Evolutionary conservation across 2,888 invertebrate genomes (phyloP).

Genomic region (Ryuthela nishihirai): DNA sequence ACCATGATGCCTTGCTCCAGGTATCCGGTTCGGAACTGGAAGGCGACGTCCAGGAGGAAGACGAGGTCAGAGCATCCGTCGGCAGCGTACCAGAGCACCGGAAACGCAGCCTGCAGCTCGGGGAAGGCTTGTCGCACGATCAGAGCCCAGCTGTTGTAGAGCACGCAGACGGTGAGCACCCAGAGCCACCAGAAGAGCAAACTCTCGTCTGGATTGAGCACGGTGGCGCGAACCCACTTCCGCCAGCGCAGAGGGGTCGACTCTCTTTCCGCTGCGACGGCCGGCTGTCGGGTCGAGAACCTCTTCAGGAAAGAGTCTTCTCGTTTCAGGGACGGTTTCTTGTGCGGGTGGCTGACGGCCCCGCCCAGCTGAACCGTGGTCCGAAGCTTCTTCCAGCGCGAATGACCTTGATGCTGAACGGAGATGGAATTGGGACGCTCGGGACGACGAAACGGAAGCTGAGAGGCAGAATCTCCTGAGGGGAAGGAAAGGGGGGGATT

Average conservation of each 20-base stretch:
- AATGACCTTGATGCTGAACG: too few species aligned
- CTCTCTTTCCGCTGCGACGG: constrained; percentile 59
- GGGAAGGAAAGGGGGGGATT: too few species aligned
- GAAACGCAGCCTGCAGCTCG: constrained; percentile 71
- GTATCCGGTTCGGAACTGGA: constrained; percentile 91
- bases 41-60: constrained; percentile 80
- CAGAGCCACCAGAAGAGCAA: constrained; percentile 95
- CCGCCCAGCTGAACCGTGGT: constrained; percentile 90
- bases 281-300: constrained; percentile 87
- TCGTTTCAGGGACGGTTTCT: constrained; percentile 82
- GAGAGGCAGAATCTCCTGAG: too few species aligned
- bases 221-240: constrained; percentile 50
- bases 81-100: constrained; percentile 72
- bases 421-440: too few species aligned
- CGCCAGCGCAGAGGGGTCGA: neutral
- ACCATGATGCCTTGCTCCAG: constrained; percentile 93
- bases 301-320: constrained; percentile 90
- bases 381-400: constrained; percentile 87
- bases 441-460: too few species aligned
- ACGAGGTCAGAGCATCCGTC: constrained; percentile 83
- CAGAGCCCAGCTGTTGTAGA: constrained; percentile 93
- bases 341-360: constrained; percentile 63
- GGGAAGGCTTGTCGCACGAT: constrained; percentile 93
- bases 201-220: constrained; percentile 92
- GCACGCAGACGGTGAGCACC: constrained; percentile 79